Evolutionary conservation across 2,113 vertebrate species (phyloP).

Genomic region (Dinomys branickii): DNA sequence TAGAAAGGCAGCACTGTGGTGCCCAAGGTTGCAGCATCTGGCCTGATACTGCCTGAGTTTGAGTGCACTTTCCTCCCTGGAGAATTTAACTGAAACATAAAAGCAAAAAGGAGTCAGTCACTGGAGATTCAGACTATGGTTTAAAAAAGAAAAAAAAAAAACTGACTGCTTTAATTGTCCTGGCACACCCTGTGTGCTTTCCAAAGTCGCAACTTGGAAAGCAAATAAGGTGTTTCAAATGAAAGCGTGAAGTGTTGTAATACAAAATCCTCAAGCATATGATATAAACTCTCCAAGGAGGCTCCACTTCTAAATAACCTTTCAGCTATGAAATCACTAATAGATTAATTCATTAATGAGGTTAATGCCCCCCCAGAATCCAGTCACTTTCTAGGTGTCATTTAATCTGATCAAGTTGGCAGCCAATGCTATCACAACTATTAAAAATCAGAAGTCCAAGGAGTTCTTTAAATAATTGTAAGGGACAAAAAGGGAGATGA

Average conservation of each 20-base stretch:
- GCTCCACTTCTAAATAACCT: not conserved
- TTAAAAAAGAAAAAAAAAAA: not conserved
- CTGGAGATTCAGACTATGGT: not conserved
- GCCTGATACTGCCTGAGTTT: not conserved
- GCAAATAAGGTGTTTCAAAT: not conserved
- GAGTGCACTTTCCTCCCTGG: not conserved
- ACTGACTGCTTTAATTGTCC: not conserved
- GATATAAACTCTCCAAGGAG: not conserved
- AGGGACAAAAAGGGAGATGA: not conserved
- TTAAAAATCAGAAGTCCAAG: not conserved
- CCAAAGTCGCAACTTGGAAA: too few species aligned
- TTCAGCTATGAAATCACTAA: not conserved
- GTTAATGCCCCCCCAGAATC: not conserved
- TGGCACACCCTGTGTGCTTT: not conserved
- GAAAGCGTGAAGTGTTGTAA: not conserved
- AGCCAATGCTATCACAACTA: not conserved
- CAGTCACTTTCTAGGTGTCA: not conserved
- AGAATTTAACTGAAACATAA: not conserved
- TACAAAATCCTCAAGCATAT: not conserved
- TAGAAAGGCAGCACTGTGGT: not conserved
- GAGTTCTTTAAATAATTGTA: not conserved
- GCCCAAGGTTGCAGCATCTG: fast-evolving
- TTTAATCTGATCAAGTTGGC: not conserved
- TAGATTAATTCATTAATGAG: not conserved
- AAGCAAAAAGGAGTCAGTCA: not conserved